A percentile compares a stretch with the other conserved stretches of the same genome.
Conservation (phyloP, 2,888 invertebrate genomes). For the Cyclophora punctaria region DNA sequence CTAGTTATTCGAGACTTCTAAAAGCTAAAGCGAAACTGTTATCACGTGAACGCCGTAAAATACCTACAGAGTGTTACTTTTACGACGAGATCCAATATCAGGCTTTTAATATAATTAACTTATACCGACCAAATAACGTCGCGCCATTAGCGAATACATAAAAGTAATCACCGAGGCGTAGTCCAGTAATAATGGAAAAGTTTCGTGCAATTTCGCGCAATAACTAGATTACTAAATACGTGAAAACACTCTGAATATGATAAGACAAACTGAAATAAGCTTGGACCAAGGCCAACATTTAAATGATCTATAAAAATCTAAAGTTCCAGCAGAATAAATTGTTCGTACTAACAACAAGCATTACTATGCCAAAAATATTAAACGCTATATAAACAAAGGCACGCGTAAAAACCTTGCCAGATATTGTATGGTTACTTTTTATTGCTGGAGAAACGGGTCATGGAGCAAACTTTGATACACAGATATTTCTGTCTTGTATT, state of each 20-base stretch:
- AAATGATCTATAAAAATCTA: conserved; percentile 62
- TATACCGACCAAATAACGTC: conserved; percentile 7
- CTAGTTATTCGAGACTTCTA: conserved; percentile 35
- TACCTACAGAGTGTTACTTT: conserved; percentile 46
- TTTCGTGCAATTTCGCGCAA: not conserved
- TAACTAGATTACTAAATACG: conserved; percentile 16
- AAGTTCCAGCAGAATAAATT: conserved; percentile 56
- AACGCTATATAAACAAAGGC: conserved; percentile 44
- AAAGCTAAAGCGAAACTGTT: conserved; percentile 47
- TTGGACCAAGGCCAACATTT: conserved; percentile 57
- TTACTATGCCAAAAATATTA: conserved; percentile 52
- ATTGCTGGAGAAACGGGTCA: conserved; percentile 6
- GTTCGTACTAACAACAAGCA: conserved; percentile 35
- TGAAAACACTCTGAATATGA: conserved; percentile 48
- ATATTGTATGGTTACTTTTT: conserved; percentile 1
- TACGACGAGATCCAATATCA: conserved; percentile 18
- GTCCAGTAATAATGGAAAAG: not conserved
- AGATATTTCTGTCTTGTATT: too few species aligned
- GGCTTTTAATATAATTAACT: conserved; percentile 19
- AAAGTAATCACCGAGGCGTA: conserved; percentile 4
- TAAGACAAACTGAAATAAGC: conserved; percentile 41
- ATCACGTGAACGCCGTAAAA: conserved; percentile 56
- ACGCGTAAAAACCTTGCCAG: not conserved
- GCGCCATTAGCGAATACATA: conserved; percentile 5
- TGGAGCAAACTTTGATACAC: not conserved